These are phyloP conservation scores for Chromoteleia sp. DNA, from an alignment of 2,888 invertebrate genomes.

Conservation along the genomic window DNA sequence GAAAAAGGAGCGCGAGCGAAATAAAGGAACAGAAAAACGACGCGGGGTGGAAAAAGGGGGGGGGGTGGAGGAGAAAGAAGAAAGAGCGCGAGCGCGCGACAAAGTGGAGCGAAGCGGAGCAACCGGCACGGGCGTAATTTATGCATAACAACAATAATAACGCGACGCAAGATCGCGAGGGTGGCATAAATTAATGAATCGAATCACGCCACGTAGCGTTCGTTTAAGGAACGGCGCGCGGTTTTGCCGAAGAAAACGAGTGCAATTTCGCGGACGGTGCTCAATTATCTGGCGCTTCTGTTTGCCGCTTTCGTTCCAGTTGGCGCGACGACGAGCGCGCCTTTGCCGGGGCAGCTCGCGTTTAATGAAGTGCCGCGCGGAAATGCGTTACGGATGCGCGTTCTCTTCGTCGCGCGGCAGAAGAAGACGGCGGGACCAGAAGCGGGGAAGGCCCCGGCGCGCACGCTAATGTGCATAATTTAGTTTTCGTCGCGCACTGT, in stretches of 20 bases:
- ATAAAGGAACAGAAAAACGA: neutral
- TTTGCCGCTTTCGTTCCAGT: conserved; percentile 44
- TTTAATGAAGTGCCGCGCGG: conserved; percentile 63
- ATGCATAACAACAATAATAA: conserved; percentile 43
- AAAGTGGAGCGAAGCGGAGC: too few species aligned
- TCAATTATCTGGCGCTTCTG: conserved; percentile 52
- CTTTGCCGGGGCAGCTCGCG: conserved; percentile 28
- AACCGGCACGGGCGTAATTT: too few species aligned
- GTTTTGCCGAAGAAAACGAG: conserved; percentile 32
- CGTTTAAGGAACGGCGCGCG: conserved; percentile 8
- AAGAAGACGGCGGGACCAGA: conserved; percentile 36
- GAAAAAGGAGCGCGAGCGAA: too few species aligned
- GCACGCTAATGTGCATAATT: conserved; percentile 69
- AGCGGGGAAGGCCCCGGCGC: conserved; percentile 29
- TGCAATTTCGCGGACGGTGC: conserved; percentile 33
- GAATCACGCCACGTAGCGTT: conserved; percentile 40
- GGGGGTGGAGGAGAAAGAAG: neutral
- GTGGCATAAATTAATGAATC: conserved; percentile 53
- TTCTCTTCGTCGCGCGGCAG: conserved; percentile 18
- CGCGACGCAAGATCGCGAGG: conserved; percentile 32
- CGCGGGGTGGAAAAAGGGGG: neutral
- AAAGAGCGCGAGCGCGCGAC: conserved; percentile 4
- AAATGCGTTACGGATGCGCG: conserved; percentile 47
- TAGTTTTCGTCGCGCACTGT: conserved; percentile 65
- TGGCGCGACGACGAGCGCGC: conserved; percentile 24